A percentile compares a stretch with the other conserved stretches of the same genome.
Conservation (phyloP, 2,113 vertebrate species). For the Heterotilapia buettikoferi region DNA sequence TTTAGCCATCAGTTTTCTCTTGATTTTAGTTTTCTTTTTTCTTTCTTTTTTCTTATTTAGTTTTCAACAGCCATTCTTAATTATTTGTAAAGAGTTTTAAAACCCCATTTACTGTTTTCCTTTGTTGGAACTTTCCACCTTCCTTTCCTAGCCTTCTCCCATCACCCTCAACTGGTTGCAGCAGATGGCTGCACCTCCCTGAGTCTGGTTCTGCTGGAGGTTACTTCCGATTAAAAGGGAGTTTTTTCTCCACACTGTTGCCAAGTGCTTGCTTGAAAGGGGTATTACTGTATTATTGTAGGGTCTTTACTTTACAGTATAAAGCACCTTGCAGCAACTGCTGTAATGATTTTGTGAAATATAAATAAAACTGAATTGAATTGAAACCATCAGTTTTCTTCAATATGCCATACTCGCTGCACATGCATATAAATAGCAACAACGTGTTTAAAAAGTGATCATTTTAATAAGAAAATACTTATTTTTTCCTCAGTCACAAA, state of each 20-base stretch:
- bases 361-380: background rate
- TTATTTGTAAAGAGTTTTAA: background rate
- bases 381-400: background rate
- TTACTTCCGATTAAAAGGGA: background rate
- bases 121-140: background rate
- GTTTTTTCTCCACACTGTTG: background rate
- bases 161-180: background rate
- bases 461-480: constrained; percentile 56
- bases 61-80: background rate
- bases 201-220: background rate
- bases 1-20: background rate
- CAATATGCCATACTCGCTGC: background rate
- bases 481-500: constrained; percentile 22
- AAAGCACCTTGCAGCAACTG: fast-evolving
- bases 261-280: background rate
- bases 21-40: background rate
- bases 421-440: background rate
- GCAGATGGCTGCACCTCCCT: background rate
- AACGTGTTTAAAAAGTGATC: background rate
- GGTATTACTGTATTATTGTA: background rate
- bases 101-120: background rate
- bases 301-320: background rate
- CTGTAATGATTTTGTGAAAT: fast-evolving
- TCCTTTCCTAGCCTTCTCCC: background rate
- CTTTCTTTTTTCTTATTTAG: background rate